Evolutionary conservation across 2,113 vertebrate species (phyloP), one percentile per base, ranked within the genome.

Genomic region (Apodemus speciosus): DNA sequence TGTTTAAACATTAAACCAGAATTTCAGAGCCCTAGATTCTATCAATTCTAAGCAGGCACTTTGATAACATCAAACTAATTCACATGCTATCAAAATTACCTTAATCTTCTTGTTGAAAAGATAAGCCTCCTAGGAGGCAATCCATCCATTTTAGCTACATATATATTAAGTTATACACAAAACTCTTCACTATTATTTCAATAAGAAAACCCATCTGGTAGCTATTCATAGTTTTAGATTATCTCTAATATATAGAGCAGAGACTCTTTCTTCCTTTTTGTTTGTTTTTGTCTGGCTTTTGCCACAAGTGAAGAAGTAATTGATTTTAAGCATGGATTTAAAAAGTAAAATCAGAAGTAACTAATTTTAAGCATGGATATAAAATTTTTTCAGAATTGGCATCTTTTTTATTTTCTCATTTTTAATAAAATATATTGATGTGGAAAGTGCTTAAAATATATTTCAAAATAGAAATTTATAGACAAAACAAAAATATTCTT

Each of bases 381-480:
- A 92, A 88, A 85, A 1, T 9, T 71, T 62, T 38, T 88, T 88
- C 2, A 14, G 86, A 79, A 76, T 49, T 71, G 27, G 72, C 66
- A 32, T 90, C 0, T 60, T 94, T 88, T 95, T 27, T 58, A n/a
- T 76, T 88, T 56, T 51, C 0, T 1, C 38, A 83, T 49, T 10
- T 51, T 79, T 13, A 43, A 5, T 75, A 58, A 0, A 85, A 88
- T 4, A 49, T 13, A 60, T 3, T 38, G 2, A 2, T 68, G 35
- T 32, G 8, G 18, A 75, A 91, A 87, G 69, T 32, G 1, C 43
- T 88, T 81, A 49, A 62, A 94, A 58, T 79, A 9, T 21, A 40
- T 91, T 91, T 83, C 10, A 91, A 60, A 88, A 72, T 89, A 32
- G 23, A 93, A 86, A 75, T 77, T 90, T 46, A 49, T 56, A 27